Percentiles rank a stretch among this genome's conserved stretches.
Evolutionary conservation across 2,797 vertebrate genomes (phyloP).

Genomic region (Hippocampus kuda): DNA sequence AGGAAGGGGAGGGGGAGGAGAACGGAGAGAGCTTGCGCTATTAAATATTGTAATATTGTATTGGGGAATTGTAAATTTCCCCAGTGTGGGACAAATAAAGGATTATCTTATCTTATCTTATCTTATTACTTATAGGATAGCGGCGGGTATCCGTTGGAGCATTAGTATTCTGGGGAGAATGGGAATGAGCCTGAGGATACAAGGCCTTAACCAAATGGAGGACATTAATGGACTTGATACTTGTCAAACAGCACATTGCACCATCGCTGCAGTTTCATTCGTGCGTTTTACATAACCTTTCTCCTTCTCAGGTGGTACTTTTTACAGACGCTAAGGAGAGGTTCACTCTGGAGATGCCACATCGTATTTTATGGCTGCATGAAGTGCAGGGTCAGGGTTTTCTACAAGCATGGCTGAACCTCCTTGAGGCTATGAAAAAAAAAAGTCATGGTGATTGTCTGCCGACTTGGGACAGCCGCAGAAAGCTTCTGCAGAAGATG

Average conservation of each 20-base stretch:
- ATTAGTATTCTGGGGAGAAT: constrained; percentile 61
- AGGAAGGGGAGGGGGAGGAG: constrained; percentile 5
- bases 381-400: constrained; percentile 63
- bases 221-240: constrained; percentile 5
- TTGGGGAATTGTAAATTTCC: too few relatives aligned
- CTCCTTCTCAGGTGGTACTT: background rate
- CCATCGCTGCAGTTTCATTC: background rate
- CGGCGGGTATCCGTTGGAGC: constrained; percentile 43
- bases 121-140: constrained; percentile 53
- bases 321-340: constrained; percentile 34
- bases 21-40: constrained; percentile 36
- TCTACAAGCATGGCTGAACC: constrained; percentile 48
- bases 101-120: too few relatives aligned
- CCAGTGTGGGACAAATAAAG: too few relatives aligned
- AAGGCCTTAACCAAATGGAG: constrained; percentile 33
- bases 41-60: too few relatives aligned
- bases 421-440: constrained; percentile 47
- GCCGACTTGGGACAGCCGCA: constrained; percentile 32
- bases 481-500: constrained; percentile 32
- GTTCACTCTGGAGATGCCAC: constrained; percentile 41
- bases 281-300: background rate
- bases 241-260: background rate
- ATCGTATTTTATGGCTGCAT: constrained; percentile 61
- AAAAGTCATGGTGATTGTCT: constrained; percentile 45
- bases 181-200: constrained; percentile 40